Base-by-base conservation (phyloP, 2,113 vertebrate genomes). In the Plectropomus leopardus region DNA sequence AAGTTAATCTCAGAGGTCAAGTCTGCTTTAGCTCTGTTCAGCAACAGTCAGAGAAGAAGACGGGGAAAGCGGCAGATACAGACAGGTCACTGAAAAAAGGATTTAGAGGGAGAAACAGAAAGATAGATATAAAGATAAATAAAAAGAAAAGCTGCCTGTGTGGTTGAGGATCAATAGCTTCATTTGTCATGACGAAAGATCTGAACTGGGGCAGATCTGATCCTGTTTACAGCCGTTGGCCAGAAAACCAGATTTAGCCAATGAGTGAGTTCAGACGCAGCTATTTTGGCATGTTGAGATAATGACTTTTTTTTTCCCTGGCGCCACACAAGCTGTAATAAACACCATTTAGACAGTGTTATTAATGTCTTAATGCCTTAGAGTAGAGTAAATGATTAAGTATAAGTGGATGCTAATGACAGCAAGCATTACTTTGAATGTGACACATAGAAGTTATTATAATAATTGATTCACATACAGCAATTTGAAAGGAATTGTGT, bases 1-100 rank as follows among this genome's bases (percentile, higher is more conserved):
- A 87, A 76, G 82, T 94, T 94, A 92, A 94, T 94, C 92, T 92
- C 54, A 23, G 19, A 88, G 93, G 92, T 94, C 89, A 92, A 91
- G 83, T 88, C 87, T 87, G 81, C 78, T 87, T 84, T 64, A 84
- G 61, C 64, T 82, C 54, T 51, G 26, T 83, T 66, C 36, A 64
- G 28, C 54, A 58, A 63, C 23, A 65, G 51, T 58, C 24, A 66
- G 48, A 47, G 17, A 51, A 45, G 66, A 55, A 68, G 66, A 83
- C 10, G 1, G 54, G 40, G 26, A 76, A 78, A 76, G 55, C 3
- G 4, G 48, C 0, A 9, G 69, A 32, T 55, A 64, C 53, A 40
- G 65, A 51, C 7, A 7, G 54, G 66, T 67, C 63, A 45, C 21
- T 26, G 34, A 32, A 13, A 30, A 50, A 45, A 15, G 57, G 65